Percentiles rank a stretch among this genome's conserved stretches.
phyloP scores from a whole-genome alignment of 2,113 vertebrate species.

The Monopterus albus region DNA sequence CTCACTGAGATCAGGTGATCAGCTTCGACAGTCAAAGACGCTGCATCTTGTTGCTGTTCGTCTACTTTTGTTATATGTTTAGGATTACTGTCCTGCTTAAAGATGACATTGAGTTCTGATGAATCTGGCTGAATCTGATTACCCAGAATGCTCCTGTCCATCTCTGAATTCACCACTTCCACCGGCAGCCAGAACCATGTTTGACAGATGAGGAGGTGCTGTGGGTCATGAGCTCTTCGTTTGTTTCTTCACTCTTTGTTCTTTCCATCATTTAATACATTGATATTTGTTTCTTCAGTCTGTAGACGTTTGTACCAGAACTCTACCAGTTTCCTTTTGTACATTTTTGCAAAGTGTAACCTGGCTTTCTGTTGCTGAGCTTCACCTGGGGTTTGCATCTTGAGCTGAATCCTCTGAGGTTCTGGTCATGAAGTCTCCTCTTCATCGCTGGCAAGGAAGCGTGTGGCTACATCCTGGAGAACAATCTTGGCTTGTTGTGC shows the following conservation, averaged over 20 bases:
- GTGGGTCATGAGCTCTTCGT: constrained; percentile 9
- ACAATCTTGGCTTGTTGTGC: background rate
- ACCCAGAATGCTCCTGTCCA: background rate
- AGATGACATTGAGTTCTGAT: background rate
- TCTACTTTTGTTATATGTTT: no score
- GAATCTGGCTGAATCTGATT: background rate
- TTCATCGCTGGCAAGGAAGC: constrained; percentile 7
- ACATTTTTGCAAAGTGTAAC: background rate
- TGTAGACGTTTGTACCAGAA: background rate
- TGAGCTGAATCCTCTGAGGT: background rate
- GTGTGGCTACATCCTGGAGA: constrained; percentile 6
- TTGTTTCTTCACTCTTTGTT: background rate
- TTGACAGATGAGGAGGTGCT: constrained; percentile 10
- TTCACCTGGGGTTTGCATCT: background rate
- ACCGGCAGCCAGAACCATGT: background rate
- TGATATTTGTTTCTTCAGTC: constrained; percentile 3
- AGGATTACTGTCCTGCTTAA: background rate
- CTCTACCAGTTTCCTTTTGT: background rate
- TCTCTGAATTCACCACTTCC: background rate
- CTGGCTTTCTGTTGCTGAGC: background rate
- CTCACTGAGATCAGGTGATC: no score
- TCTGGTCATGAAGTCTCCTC: background rate
- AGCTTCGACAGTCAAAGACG: no score
- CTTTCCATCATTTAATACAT: background rate
- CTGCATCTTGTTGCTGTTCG: no score